A percentile compares a stretch with the other conserved stretches of the same genome.
Evolutionary conservation across 2,797 vertebrate species (phyloP).

Genomic region (Sebastes alutus): DNA sequence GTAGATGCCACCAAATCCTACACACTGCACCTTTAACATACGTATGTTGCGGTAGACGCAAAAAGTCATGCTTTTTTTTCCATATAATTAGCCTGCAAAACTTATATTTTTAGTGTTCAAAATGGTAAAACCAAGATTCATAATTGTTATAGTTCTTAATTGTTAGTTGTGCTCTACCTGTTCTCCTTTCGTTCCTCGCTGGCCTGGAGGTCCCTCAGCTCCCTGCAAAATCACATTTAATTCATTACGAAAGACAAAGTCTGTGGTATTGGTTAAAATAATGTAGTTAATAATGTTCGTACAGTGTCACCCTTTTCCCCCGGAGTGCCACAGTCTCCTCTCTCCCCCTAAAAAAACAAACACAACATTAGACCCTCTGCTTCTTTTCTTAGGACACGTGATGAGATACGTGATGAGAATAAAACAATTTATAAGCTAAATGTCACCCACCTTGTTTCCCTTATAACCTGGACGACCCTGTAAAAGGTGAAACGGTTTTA

Average conservation of each 20-base stretch:
- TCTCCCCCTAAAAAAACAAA: slow-evolving; percentile 83
- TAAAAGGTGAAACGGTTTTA: slow-evolving; percentile 16
- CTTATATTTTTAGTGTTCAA: neutral
- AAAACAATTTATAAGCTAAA: neutral
- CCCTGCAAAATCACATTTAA: slow-evolving; percentile 75
- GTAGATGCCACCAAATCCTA: neutral
- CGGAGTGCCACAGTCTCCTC: slow-evolving; percentile 88
- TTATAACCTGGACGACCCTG: slow-evolving; percentile 88
- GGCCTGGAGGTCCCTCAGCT: slow-evolving; percentile 80
- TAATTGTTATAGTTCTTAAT: neutral
- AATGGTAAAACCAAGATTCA: neutral
- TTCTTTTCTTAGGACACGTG: neutral
- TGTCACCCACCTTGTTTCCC: slow-evolving; percentile 86
- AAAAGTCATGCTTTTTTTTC: neutral
- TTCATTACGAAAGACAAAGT: slow-evolving; percentile 7
- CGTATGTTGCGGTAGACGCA: neutral
- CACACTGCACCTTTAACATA: neutral
- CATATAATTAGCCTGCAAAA: neutral
- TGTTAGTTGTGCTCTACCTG: slow-evolving; percentile 41
- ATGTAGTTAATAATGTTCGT: slow-evolving; percentile 48
- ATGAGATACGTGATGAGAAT: neutral
- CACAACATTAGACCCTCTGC: neutral
- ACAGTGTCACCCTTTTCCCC: slow-evolving; percentile 88
- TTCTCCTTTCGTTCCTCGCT: slow-evolving; percentile 76
- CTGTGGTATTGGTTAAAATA: neutral